Conservation (phyloP, 1,140 invertebrate species). For the Heliconius congener region DNA sequence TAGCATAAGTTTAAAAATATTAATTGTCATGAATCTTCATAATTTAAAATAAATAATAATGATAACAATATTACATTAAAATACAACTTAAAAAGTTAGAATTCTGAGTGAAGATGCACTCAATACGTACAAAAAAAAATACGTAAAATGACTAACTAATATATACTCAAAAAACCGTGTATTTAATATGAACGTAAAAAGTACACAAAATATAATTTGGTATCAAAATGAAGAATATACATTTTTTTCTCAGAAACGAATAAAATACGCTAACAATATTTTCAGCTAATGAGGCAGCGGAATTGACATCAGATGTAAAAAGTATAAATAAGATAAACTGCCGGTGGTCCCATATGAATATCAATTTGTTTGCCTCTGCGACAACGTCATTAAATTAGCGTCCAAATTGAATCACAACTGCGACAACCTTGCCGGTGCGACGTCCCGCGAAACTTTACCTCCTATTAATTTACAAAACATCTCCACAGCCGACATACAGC, state of each 20-base stretch:
- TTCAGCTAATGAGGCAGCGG: constrained; percentile 48
- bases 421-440: constrained; percentile 77
- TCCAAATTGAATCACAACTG: constrained; percentile 81
- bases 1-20: no score
- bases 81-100: no score
- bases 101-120: no score
- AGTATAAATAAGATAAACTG: constrained; percentile 68
- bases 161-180: no score
- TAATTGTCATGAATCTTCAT: no score
- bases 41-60: no score
- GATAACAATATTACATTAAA: no score
- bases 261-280: constrained; percentile 35
- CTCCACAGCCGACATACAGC: constrained; percentile 48
- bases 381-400: constrained; percentile 80
- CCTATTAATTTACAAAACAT: constrained; percentile 81
- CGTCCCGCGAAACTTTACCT: constrained; percentile 79
- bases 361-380: constrained; percentile 76
- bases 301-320: constrained; percentile 51
- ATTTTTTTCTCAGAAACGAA: constrained; percentile 11
- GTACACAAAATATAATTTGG: background rate
- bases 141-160: no score
- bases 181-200: no score
- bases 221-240: background rate
- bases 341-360: constrained; percentile 78
- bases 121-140: no score